Base-by-base conservation (phyloP, 2,113 vertebrate species). In the Xiphias gladius region DNA sequence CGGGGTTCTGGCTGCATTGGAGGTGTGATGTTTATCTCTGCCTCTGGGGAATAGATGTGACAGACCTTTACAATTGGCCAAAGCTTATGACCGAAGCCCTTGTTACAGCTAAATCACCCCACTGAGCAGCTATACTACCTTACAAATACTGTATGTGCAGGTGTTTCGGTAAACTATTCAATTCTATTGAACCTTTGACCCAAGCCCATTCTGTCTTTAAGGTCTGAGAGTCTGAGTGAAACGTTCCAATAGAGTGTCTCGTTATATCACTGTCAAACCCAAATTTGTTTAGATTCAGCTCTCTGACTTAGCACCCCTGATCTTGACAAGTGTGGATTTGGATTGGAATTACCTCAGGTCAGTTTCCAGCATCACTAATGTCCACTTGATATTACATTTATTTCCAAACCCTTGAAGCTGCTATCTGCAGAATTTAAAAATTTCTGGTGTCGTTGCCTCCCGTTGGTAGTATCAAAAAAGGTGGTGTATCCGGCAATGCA, bases 21-120 rank as follows among this genome's bases (percentile, higher is more conserved):
- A 93, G 84, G 93, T 93, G 91, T 87, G 86, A 93, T 89, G 79
- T 89, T 93, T 87, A 89, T 93, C 86, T 76, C 26, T 20, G 59
- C 77, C 86, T 79, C 73, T 70, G 76, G 71, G 72, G 79, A 88
- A 61, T 59, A 76, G 70, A 75, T 67, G 32, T 72, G 85, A 84
- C 78, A 73, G 71, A 52, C 46, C 48, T 76, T 82, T 64, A 86
- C 76, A 82, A 72, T 78, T 76, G 83, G 43, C 57, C 57, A 24
- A 50, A 69, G 48, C 85, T 13, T 68, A 57, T 62, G 75, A 83
- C 78, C 13, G 12, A 58, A 59, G 63, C 39, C 54, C 54, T 28
- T 71, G 70, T 71, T 73, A 26, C 37, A 17, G 66, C 28, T 61
- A 80, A 83, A 78, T 83, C 52, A 57, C 14, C 28, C 24, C 20